Conservation (phyloP, 1,140 invertebrate genomes). For the Homalodisca vitripennis region DNA sequence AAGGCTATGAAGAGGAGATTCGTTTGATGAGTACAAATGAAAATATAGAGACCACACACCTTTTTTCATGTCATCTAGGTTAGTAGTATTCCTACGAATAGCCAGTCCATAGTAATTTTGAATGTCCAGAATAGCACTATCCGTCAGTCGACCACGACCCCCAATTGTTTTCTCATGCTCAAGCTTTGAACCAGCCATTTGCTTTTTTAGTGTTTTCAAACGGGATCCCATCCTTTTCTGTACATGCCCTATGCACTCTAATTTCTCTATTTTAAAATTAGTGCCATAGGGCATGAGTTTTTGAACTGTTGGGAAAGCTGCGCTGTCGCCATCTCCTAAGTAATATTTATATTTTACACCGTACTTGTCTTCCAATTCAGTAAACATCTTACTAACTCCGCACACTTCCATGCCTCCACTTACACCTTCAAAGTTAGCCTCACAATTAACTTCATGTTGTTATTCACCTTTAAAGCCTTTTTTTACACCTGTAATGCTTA, state of each 20-base stretch:
- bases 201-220: constrained; percentile 5
- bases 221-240: too few species aligned
- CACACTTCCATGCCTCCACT: too few species aligned
- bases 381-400: too few species aligned
- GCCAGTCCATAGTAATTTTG: too few species aligned
- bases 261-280: too few species aligned
- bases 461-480: not conserved
- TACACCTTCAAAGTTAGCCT: not conserved
- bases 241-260: too few species aligned
- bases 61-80: not conserved
- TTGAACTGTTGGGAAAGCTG: not conserved
- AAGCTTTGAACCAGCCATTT: too few species aligned
- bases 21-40: too few species aligned
- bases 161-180: constrained; percentile 2
- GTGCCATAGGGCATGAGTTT: not conserved
- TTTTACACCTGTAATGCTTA: not conserved
- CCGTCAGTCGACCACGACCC: not conserved
- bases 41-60: not conserved
- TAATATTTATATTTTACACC: constrained; percentile 2
- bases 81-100: not conserved
- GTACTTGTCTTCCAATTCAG: not conserved
- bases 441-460: not conserved
- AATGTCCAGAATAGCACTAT: too few species aligned
- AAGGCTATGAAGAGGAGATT: too few species aligned
- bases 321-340: too few species aligned